A percentile compares a stretch with the other conserved stretches of the same genome.
phyloP scores from a whole-genome alignment of 2,888 invertebrate genomes.

The Eugnorisma glareosa region DNA sequence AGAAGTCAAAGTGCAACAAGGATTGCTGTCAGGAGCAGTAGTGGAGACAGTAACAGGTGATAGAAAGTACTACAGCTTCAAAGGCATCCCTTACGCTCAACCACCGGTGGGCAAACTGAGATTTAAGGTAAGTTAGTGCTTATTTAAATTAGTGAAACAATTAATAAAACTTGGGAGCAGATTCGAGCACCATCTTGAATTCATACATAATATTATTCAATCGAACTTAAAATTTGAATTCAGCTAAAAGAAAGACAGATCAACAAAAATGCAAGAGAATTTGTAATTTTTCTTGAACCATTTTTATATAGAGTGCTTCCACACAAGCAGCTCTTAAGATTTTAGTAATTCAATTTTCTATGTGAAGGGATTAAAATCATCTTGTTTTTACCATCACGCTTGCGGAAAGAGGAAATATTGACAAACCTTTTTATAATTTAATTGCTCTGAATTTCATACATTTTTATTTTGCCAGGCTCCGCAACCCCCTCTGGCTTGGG shows the following conservation, averaged over 20 bases:
- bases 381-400: too few relatives aligned
- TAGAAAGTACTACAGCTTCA: conserved; percentile 72
- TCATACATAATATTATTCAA: neutral
- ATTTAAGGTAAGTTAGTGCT: conserved; percentile 82
- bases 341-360: too few relatives aligned
- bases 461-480: conserved; percentile 67
- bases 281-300: too few relatives aligned
- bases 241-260: too few relatives aligned
- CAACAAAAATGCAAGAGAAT: neutral
- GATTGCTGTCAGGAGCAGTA: conserved; percentile 68
- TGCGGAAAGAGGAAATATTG: too few relatives aligned
- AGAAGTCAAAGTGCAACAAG: conserved; percentile 70
- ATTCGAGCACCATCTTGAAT: neutral
- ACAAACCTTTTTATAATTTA: neutral
- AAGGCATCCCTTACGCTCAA: conserved; percentile 87
- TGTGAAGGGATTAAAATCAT: too few relatives aligned
- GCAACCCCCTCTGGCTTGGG: conserved; percentile 72
- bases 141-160: too few relatives aligned
- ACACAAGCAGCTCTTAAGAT: neutral
- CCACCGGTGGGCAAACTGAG: conserved; percentile 86
- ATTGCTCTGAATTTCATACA: neutral
- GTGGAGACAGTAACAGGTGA: conserved; percentile 66
- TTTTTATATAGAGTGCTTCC: too few relatives aligned
- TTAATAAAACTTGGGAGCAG: neutral
- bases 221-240: neutral